A percentile compares a stretch with the other conserved stretches of the same genome.
Evolutionary conservation across 2,113 vertebrate genomes (phyloP).

Genomic region (Tachuris rubrigastra): DNA sequence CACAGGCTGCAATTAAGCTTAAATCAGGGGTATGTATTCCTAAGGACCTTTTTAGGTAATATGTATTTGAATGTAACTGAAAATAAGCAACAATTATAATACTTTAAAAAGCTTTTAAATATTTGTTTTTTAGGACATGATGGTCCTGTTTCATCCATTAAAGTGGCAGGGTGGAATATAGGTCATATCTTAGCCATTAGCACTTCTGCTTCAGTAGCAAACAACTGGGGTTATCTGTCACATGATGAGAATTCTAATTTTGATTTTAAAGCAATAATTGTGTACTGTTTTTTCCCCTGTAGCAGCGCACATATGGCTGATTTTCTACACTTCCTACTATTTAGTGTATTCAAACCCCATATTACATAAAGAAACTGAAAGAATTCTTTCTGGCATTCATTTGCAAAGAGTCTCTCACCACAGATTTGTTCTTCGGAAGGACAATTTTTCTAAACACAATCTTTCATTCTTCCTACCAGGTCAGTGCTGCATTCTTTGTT

Average conservation of each 20-base stretch:
- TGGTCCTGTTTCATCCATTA: slow-evolving; percentile 14
- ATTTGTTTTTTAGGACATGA: slow-evolving; percentile 12
- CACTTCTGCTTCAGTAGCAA: slow-evolving; percentile 23
- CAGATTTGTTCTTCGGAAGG: neutral
- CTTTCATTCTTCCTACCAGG: neutral
- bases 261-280: slow-evolving; percentile 18
- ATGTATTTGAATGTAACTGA: slow-evolving; percentile 17
- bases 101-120: slow-evolving; percentile 16
- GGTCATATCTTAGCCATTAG: slow-evolving; percentile 61
- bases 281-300: neutral
- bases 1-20: slow-evolving; percentile 52
- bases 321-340: neutral
- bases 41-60: neutral
- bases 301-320: neutral
- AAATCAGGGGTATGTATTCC: neutral
- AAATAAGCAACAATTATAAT: slow-evolving; percentile 41
- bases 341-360: neutral
- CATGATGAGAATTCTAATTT: slow-evolving; percentile 17
- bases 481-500: neutral
- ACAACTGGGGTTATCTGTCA: slow-evolving; percentile 16
- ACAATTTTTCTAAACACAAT: neutral
- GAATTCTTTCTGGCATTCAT: neutral
- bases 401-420: neutral
- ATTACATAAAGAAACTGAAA: neutral
- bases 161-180: slow-evolving; percentile 10